A percentile compares a stretch with the other conserved stretches of the same genome.
Evolutionary conservation across 1,140 invertebrate species (phyloP).

Genomic region (Rhopalosiphum padi): DNA sequence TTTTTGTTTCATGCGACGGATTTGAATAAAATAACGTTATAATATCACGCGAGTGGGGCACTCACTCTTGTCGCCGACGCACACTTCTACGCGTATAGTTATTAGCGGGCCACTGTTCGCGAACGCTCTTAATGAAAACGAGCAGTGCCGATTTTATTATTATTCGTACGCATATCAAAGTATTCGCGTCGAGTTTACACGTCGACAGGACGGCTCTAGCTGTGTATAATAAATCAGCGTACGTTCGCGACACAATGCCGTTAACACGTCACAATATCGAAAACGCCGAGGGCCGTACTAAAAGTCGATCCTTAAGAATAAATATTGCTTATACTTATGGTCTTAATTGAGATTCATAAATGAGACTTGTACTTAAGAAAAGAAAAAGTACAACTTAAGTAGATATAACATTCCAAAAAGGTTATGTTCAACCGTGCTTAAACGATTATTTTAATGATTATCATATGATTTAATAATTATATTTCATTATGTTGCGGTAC

Average conservation of each 20-base stretch:
- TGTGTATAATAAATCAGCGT: background rate
- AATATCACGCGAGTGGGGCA: background rate
- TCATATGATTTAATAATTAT: no score
- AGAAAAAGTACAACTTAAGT: no score
- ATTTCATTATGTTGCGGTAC: background rate
- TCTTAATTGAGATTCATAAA: no score
- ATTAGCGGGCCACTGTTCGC: background rate
- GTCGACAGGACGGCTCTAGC: background rate
- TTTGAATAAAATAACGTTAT: conserved; percentile 29
- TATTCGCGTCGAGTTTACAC: background rate
- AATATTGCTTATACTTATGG: no score
- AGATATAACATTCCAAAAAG: no score
- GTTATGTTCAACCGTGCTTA: no score
- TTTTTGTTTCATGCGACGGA: background rate
- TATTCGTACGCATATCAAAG: background rate
- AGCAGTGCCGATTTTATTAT: background rate
- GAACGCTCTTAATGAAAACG: background rate
- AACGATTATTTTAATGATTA: no score
- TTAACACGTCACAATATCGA: background rate
- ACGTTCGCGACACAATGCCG: background rate
- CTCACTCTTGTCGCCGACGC: conserved; percentile 29
- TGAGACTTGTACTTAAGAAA: no score
- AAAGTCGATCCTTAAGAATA: no score
- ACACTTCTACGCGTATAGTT: background rate
- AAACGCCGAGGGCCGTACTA: background rate